Percentiles rank a stretch among this genome's conserved stretches.
phyloP scores from a whole-genome alignment of 1,140 invertebrate species.

The Drosophila melanica region DNA sequence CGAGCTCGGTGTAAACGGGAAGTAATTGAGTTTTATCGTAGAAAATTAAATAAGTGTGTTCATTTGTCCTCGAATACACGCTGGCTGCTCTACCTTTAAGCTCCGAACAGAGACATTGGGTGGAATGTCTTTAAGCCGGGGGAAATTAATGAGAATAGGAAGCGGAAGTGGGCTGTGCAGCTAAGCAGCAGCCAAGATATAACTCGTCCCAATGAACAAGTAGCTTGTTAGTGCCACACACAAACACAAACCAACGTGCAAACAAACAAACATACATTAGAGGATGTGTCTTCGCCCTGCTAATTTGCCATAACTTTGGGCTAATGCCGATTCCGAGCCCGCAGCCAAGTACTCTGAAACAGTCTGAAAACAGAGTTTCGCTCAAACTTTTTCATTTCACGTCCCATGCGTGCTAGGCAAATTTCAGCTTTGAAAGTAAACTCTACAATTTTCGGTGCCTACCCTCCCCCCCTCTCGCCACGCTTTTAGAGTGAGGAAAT shows the following conservation, averaged over 20 bases:
- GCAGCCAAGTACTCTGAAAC: neutral
- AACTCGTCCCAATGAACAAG: constrained; percentile 35
- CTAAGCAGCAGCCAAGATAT: neutral
- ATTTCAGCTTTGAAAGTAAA: constrained; percentile 65
- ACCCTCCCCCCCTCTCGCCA: neutral
- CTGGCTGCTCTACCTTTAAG: neutral
- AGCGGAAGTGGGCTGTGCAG: neutral
- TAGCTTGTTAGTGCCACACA: constrained; percentile 47
- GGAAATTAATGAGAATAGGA: constrained; percentile 47
- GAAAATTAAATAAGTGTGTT: constrained; percentile 18
- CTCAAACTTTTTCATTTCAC: constrained; percentile 43
- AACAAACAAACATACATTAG: neutral
- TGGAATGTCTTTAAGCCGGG: constrained; percentile 10
- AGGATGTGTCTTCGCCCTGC: constrained; percentile 38
- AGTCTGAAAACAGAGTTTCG: neutral
- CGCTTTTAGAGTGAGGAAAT: neutral
- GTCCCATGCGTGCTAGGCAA: constrained; percentile 40
- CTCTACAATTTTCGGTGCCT: constrained; percentile 48
- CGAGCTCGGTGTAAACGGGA: constrained; percentile 3
- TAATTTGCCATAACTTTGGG: constrained; percentile 49
- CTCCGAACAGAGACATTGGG: neutral
- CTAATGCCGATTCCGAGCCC: constrained; percentile 27
- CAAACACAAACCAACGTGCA: neutral
- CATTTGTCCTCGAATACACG: neutral
- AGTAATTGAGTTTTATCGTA: constrained; percentile 23